These are phyloP conservation scores for Vireo griseus DNA, from an alignment of 2,797 vertebrate genomes.

Conservation along the genomic window DNA sequence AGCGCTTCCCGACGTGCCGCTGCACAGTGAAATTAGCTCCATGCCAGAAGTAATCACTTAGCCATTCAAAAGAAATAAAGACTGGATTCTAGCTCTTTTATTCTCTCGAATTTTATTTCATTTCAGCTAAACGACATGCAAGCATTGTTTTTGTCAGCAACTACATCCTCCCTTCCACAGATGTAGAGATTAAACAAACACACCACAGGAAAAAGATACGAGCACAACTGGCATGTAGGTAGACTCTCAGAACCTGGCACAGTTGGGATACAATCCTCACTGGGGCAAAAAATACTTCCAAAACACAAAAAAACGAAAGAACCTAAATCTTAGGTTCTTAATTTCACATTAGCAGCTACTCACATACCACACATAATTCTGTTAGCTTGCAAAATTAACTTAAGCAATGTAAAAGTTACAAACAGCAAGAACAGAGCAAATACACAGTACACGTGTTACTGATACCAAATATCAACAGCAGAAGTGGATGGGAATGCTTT, in stretches of 20 bases:
- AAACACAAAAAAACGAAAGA: not conserved
- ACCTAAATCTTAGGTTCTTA: not conserved
- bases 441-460: accelerated
- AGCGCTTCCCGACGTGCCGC: accelerated
- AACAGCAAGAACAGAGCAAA: not conserved
- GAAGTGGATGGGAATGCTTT: not conserved
- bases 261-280: not conserved
- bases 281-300: not conserved
- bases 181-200: not conserved
- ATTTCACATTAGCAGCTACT: not conserved
- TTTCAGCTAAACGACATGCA: not conserved
- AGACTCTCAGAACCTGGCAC: not conserved
- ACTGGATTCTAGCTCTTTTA: not conserved
- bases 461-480: not conserved
- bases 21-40: not conserved
- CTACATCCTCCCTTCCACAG: not conserved
- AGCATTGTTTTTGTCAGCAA: not conserved
- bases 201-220: accelerated
- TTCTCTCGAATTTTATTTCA: not conserved
- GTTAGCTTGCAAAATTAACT: not conserved
- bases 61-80: not conserved
- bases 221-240: not conserved
- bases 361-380: not conserved
- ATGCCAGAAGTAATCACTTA: not conserved
- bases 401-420: not conserved